These are phyloP conservation scores for Emys orbicularis DNA, from an alignment of 2,797 vertebrate genomes.

Conservation along the genomic window DNA sequence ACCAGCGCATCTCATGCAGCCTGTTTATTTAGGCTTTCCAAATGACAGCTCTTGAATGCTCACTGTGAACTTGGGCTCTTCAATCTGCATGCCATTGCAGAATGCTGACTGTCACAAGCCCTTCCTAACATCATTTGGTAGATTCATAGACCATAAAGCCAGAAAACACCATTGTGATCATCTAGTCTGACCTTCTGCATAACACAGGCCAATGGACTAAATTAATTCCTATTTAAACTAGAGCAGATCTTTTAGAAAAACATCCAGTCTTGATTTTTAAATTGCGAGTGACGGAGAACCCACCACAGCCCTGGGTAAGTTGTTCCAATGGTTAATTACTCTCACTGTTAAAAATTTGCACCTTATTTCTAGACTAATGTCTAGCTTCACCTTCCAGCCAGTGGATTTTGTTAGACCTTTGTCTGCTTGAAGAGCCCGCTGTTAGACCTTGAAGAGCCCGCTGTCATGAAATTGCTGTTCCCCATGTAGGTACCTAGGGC, in stretches of 20 bases:
- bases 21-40: neutral
- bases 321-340: neutral
- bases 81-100: neutral
- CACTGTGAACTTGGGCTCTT: neutral
- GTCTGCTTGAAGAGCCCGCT: neutral
- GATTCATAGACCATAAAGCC: neutral
- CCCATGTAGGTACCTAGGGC: neutral
- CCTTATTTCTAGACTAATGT: neutral
- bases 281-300: neutral
- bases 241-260: neutral
- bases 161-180: neutral
- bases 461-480: neutral
- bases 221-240: neutral
- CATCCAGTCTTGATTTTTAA: neutral
- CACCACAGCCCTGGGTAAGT: neutral
- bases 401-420: neutral
- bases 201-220: neutral
- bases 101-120: neutral
- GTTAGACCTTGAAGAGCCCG: neutral
- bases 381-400: neutral
- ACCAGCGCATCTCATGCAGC: rapidly evolving
- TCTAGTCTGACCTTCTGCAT: neutral
- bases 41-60: neutral
- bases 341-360: neutral
- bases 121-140: neutral